A percentile compares a stretch with the other conserved stretches of the same genome.
Evolutionary conservation across 2,797 vertebrate genomes (phyloP).

Genomic region (Phalanger gymnotis): DNA sequence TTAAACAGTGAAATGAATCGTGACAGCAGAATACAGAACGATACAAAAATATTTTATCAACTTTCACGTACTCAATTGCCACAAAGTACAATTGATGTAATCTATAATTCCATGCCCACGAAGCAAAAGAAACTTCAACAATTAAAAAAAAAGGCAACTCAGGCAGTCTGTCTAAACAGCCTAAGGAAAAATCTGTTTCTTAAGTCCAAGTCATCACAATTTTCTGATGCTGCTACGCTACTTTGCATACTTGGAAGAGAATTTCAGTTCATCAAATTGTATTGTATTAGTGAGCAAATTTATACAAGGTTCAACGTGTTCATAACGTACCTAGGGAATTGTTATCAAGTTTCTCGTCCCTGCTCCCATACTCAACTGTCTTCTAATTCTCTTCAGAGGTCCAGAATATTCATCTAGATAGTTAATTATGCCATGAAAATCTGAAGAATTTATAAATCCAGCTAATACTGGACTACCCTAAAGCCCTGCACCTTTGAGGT

Average conservation of each 20-base stretch:
- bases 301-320: not conserved
- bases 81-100: not conserved
- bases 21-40: not conserved
- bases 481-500: not conserved
- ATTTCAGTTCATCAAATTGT: not conserved
- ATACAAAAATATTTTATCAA: not conserved
- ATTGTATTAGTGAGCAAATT: not conserved
- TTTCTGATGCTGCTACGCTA: not conserved
- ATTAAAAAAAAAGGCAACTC: not conserved
- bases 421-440: not conserved
- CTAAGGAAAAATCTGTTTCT: not conserved
- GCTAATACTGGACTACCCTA: not conserved
- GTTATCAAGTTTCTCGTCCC: not conserved
- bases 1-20: not conserved
- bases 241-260: not conserved
- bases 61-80: not conserved
- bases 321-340: not conserved
- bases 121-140: not conserved
- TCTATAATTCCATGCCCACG: not conserved
- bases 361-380: not conserved
- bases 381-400: not conserved
- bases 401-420: not conserved
- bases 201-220: not conserved
- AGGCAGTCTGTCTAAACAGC: not conserved
- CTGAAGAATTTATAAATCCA: not conserved